A percentile compares a stretch with the other conserved stretches of the same genome.
phyloP scores from a whole-genome alignment of 2,113 vertebrate genomes.

The Labrus mixtus region DNA sequence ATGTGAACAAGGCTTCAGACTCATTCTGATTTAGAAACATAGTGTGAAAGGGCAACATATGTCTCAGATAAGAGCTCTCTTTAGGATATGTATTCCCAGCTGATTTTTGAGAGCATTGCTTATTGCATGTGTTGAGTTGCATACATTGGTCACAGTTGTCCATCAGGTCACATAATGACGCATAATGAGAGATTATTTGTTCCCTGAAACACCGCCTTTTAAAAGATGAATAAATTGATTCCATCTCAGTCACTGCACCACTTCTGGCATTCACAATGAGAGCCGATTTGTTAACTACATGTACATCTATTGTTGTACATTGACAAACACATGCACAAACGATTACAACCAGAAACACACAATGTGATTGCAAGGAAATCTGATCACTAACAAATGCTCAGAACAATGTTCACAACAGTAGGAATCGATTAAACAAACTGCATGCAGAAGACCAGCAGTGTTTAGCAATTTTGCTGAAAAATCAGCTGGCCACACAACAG shows the following conservation, averaged over 20 bases:
- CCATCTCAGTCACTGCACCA: conserved; percentile 28
- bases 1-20: no score
- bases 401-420: conserved; percentile 58
- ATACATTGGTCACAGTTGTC: conserved; percentile 59
- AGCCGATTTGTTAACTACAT: conserved; percentile 22
- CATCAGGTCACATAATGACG: conserved; percentile 76
- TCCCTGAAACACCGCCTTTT: conserved; percentile 68
- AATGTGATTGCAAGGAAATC: conserved; percentile 52
- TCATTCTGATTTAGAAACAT: no score
- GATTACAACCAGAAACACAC: neutral
- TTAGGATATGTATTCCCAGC: no score
- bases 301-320: conserved; percentile 20
- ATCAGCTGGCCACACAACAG: no score
- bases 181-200: conserved; percentile 71
- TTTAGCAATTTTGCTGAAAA: neutral
- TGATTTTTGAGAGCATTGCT: conserved; percentile 21
- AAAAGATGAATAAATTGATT: conserved; percentile 72
- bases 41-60: neutral
- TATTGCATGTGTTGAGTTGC: conserved; percentile 12
- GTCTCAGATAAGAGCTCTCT: neutral
- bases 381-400: conserved; percentile 64
- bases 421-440: conserved; percentile 62
- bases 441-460: conserved; percentile 35
- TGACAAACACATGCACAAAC: conserved; percentile 19
- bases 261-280: conserved; percentile 46